Evolutionary conservation across 2,797 vertebrate species (phyloP).

Genomic region (Platalea minor): DNA sequence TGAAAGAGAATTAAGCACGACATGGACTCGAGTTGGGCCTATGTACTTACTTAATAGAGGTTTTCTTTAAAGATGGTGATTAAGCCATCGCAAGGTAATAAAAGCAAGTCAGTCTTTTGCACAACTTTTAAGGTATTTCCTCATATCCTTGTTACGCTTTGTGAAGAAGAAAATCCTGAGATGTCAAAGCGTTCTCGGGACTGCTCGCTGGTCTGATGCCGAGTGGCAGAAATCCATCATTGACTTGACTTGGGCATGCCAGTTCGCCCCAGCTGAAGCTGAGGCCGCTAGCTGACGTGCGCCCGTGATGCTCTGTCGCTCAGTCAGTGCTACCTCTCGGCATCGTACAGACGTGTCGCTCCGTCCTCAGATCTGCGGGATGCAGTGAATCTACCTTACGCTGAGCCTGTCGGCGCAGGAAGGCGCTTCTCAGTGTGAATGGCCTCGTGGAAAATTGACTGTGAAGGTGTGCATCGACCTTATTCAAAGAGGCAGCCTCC

Average conservation of each 20-base stretch:
- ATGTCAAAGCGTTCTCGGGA: background rate
- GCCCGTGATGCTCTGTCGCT: background rate
- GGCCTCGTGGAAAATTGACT: background rate
- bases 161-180: background rate
- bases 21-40: background rate
- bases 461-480: background rate
- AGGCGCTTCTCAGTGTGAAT: background rate
- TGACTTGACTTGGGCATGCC: background rate
- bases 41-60: background rate
- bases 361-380: background rate
- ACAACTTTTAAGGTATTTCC: background rate
- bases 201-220: background rate
- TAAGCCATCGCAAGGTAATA: background rate
- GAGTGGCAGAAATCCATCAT: background rate
- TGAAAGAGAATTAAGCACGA: background rate
- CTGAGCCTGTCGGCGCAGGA: background rate
- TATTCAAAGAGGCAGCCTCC: background rate
- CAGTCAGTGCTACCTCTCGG: background rate
- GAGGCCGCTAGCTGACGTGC: background rate
- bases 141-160: background rate
- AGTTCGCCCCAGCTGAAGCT: background rate
- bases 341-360: background rate
- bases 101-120: background rate
- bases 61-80: background rate
- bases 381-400: background rate